Evolutionary conservation across 1,140 invertebrate genomes (phyloP).

Genomic region (Euura saliciscinereae): DNA sequence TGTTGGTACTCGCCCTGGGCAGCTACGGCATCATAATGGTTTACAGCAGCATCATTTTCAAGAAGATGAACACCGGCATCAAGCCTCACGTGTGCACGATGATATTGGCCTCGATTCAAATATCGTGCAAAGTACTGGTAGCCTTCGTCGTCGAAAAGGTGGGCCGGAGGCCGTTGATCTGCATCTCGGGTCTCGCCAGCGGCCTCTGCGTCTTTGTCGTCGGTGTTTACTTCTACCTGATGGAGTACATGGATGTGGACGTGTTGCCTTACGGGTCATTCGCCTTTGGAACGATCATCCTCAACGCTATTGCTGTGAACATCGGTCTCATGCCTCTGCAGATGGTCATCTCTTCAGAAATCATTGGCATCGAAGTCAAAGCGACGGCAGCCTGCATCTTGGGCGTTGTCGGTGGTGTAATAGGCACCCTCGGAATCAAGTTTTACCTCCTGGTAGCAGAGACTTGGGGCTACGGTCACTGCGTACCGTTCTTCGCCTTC

Average conservation of each 20-base stretch:
- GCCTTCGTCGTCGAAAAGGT: slow-evolving; percentile 53
- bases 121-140: slow-evolving; percentile 42
- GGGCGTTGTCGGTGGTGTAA: slow-evolving; percentile 69
- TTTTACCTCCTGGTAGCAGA: slow-evolving; percentile 69
- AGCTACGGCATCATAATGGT: slow-evolving; percentile 74
- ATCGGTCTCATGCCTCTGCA: slow-evolving; percentile 73
- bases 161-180: slow-evolving; percentile 60
- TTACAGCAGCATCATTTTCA: slow-evolving; percentile 75
- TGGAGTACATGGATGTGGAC: slow-evolving; percentile 41
- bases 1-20: slow-evolving; percentile 73
- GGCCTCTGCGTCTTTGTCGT: slow-evolving; percentile 56
- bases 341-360: slow-evolving; percentile 72
- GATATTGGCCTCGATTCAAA: slow-evolving; percentile 59
- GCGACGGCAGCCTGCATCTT: slow-evolving; percentile 70
- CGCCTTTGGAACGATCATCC: slow-evolving; percentile 65
- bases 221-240: slow-evolving; percentile 65
- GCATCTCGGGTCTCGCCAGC: slow-evolving; percentile 39
- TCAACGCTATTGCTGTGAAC: slow-evolving; percentile 71
- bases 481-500: slow-evolving; percentile 74
- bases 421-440: slow-evolving; percentile 73
- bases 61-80: slow-evolving; percentile 56
- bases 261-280: slow-evolving; percentile 56
- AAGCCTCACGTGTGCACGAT: slow-evolving; percentile 57
- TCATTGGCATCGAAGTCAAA: slow-evolving; percentile 73
- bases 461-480: slow-evolving; percentile 64